phyloP scores from a whole-genome alignment of 2,888 invertebrate species.

The Amiota minor region DNA sequence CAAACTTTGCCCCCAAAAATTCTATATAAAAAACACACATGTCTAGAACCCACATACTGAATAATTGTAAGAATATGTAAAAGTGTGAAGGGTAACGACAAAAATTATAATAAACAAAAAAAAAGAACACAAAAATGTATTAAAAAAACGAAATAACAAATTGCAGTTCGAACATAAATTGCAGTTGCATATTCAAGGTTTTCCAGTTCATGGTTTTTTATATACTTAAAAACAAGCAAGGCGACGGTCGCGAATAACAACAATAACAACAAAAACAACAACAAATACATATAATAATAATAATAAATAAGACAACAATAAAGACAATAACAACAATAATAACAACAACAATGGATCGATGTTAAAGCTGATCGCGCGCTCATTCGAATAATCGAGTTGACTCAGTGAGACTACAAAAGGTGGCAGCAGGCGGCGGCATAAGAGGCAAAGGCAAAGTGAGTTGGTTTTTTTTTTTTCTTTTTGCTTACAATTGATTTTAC shows the following conservation, averaged over 20 bases:
- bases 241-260: conserved; percentile 47
- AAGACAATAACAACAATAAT: conserved; percentile 1
- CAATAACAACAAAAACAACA: conserved; percentile 8
- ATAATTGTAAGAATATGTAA: too few species aligned
- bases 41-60: too few species aligned
- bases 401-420: conserved; percentile 10
- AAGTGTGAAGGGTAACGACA: conserved; percentile 21
- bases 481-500: neutral
- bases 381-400: conserved; percentile 36
- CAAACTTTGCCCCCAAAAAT: too few species aligned
- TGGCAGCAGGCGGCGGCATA: neutral
- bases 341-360: conserved; percentile 46
- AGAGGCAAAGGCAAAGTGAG: conserved; percentile 41
- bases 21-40: too few species aligned
- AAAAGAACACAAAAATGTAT: conserved; percentile 23
- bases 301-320: conserved; percentile 9
- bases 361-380: conserved; percentile 49
- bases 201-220: conserved; percentile 71
- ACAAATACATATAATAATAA: neutral
- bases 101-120: conserved; percentile 37
- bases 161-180: conserved; percentile 58
- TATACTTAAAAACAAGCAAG: conserved; percentile 38
- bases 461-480: conserved; percentile 47
- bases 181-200: conserved; percentile 71
- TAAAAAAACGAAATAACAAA: conserved; percentile 39